A percentile compares a stretch with the other conserved stretches of the same genome.
These are phyloP conservation scores for Falco concolor DNA, from an alignment of 2,797 vertebrate genomes.

Conservation along the genomic window DNA sequence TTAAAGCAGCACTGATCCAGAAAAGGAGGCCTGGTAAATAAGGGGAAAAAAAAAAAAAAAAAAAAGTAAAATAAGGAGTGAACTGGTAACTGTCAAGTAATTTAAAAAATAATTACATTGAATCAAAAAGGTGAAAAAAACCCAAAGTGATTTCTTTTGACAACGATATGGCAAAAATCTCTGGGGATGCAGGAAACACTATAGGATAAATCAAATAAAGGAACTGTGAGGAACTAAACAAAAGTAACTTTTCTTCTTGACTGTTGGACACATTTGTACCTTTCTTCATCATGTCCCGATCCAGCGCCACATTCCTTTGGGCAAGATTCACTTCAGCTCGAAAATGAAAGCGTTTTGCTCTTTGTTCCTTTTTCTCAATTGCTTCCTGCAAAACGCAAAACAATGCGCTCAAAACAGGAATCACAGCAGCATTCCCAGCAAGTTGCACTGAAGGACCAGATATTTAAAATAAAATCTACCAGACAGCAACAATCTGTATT, in stretches of 20 bases:
- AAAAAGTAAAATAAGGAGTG: not conserved
- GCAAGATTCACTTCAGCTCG: constrained; percentile 80
- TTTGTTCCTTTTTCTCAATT: constrained; percentile 93
- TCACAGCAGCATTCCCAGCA: not conserved
- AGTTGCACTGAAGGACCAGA: not conserved
- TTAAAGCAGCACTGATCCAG: not conserved
- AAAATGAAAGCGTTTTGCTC: constrained; percentile 93
- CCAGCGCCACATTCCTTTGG: constrained; percentile 85
- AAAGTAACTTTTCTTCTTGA: not conserved
- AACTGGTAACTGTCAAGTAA: not conserved
- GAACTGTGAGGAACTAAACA: not conserved
- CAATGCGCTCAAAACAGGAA: not conserved
- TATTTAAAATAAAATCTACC: not conserved
- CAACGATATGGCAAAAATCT: not conserved
- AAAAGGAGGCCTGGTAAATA: not conserved
- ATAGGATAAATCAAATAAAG: not conserved
- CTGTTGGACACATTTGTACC: constrained; percentile 65
- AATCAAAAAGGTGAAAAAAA: not conserved
- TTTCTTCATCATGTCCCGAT: constrained; percentile 90
- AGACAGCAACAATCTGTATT: not conserved
- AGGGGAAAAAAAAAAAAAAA: not conserved
- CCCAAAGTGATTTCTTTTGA: not conserved
- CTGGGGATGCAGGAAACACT: not conserved
- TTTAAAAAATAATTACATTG: not conserved
- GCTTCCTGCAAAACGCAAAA: constrained; percentile 82